Conservation (phyloP, 2,888 invertebrate genomes). For the Masnerella sp. region DNA sequence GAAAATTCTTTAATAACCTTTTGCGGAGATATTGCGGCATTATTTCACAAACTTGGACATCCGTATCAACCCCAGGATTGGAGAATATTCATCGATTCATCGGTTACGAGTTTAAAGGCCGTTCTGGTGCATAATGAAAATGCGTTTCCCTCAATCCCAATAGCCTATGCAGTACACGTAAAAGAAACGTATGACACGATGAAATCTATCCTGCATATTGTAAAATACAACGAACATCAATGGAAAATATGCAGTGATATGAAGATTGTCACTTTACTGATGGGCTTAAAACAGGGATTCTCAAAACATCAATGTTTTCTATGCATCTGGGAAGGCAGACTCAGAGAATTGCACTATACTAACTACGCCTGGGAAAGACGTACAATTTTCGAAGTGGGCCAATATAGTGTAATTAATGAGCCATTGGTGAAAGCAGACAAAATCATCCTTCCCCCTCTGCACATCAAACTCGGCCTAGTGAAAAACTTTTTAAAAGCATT, state of each 20-base stretch:
- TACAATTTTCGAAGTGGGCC: constrained; percentile 52
- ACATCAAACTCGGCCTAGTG: constrained; percentile 41
- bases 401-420: constrained; percentile 55
- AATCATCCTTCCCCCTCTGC: constrained; percentile 39
- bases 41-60: neutral
- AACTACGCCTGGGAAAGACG: constrained; percentile 57
- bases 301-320: constrained; percentile 65
- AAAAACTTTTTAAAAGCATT: constrained; percentile 47
- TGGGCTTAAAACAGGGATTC: constrained; percentile 60
- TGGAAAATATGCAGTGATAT: constrained; percentile 68
- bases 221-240: constrained; percentile 51
- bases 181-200: constrained; percentile 63
- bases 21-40: neutral
- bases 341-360: constrained; percentile 54
- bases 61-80: neutral
- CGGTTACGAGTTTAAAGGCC: constrained; percentile 60
- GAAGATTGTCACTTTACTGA: constrained; percentile 67
- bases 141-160: constrained; percentile 67
- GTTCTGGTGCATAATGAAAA: constrained; percentile 64
- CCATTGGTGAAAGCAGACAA: constrained; percentile 14
- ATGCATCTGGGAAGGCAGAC: constrained; percentile 64
- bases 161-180: constrained; percentile 60
- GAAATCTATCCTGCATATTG: constrained; percentile 12
- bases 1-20: too few species aligned
- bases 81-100: neutral